phyloP scores from a whole-genome alignment of 2,113 vertebrate genomes.

The Corvus hawaiiensis region DNA sequence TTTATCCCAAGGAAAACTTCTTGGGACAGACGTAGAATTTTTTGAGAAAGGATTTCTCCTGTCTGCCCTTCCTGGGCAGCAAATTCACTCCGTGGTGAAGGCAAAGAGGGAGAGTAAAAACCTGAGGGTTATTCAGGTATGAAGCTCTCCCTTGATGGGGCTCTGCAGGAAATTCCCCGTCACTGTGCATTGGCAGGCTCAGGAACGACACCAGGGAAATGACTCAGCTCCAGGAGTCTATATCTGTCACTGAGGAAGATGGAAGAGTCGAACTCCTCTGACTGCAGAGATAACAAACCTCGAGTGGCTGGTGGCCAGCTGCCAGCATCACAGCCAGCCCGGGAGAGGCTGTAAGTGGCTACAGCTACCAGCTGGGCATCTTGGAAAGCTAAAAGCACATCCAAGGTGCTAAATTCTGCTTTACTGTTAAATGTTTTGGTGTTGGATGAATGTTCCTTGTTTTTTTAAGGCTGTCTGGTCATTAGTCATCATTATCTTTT shows the following conservation, averaged over 20 bases:
- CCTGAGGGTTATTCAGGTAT: rapidly evolving
- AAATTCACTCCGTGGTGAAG: rapidly evolving
- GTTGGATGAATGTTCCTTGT: background rate
- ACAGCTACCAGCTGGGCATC: background rate
- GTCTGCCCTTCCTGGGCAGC: background rate
- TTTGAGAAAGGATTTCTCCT: background rate
- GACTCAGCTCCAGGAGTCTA: background rate
- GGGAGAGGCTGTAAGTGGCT: background rate
- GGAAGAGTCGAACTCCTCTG: background rate
- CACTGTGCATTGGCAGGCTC: background rate
- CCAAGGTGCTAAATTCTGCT: background rate
- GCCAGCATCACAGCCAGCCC: background rate
- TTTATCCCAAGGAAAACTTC: background rate
- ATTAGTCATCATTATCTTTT: background rate
- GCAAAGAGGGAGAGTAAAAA: background rate
- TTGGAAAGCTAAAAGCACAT: background rate
- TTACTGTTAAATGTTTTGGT: background rate
- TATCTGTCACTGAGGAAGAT: background rate
- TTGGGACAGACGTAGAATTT: background rate
- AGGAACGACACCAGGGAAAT: background rate
- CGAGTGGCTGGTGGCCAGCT: background rate
- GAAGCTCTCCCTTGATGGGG: background rate
- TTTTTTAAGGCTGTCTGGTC: background rate
- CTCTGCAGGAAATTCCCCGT: background rate
- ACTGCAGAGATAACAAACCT: background rate